Evolutionary conservation across 2,888 invertebrate genomes (phyloP).

Genomic region (Electrophaes corylata): DNA sequence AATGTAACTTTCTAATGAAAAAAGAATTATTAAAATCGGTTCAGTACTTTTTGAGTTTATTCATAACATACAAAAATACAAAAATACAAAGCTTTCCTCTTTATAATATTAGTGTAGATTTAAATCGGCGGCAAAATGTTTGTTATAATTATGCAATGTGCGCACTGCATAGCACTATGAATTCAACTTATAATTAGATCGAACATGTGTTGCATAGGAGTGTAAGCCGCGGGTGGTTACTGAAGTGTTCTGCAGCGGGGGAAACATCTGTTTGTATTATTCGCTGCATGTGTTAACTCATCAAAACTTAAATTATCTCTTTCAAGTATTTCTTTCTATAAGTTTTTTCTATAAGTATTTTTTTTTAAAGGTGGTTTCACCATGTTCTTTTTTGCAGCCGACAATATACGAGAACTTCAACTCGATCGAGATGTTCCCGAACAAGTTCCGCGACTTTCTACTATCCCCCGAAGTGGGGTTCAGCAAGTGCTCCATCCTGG

Average conservation of each 20-base stretch:
- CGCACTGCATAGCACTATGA: not conserved
- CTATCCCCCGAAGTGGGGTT: slow-evolving; percentile 96
- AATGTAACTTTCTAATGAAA: no score
- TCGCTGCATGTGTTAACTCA: not conserved
- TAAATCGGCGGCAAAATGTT: no score
- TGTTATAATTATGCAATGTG: not conserved
- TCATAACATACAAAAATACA: no score
- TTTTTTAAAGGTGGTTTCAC: no score
- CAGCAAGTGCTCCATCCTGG: slow-evolving; percentile 93
- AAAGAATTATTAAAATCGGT: no score
- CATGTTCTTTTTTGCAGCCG: slow-evolving; percentile 84
- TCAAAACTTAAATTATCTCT: not conserved
- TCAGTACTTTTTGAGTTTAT: no score
- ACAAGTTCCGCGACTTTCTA: slow-evolving; percentile 96
- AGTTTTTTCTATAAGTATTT: no score
- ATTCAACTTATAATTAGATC: slow-evolving; percentile 14
- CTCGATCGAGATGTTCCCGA: slow-evolving; percentile 94
- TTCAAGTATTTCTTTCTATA: no score
- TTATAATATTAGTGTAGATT: no score
- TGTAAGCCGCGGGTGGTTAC: slow-evolving; percentile 17
- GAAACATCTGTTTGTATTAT: slow-evolving; percentile 17
- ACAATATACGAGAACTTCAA: slow-evolving; percentile 94
- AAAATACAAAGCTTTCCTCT: no score
- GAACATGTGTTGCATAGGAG: slow-evolving; percentile 15
- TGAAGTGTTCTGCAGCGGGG: not conserved